A percentile compares a stretch with the other conserved stretches of the same genome.
These are phyloP conservation scores for Brachypodius melanocephalos DNA, from an alignment of 2,113 vertebrate genomes.

Conservation along the genomic window DNA sequence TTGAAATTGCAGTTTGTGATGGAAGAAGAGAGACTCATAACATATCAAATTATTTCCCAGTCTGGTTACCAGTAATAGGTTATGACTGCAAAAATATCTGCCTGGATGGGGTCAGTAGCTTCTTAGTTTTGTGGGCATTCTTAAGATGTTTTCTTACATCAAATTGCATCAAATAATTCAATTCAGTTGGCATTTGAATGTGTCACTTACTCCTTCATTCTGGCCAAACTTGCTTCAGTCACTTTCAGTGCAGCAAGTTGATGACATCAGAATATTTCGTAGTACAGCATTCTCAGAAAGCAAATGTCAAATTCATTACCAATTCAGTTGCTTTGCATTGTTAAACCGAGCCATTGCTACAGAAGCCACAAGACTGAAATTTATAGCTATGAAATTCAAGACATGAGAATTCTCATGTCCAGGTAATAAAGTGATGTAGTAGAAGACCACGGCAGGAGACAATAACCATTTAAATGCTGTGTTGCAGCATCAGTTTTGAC, in stretches of 20 bases:
- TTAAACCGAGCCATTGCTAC: neutral
- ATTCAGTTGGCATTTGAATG: neutral
- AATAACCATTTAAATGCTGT: neutral
- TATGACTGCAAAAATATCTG: neutral
- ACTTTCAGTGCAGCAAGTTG: neutral
- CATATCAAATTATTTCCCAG: neutral
- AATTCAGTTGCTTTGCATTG: neutral
- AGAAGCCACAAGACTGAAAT: neutral
- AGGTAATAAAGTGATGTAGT: neutral
- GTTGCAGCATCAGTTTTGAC: neutral
- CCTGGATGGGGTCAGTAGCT: neutral
- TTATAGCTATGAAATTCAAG: neutral
- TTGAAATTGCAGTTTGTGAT: neutral
- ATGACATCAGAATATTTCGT: neutral
- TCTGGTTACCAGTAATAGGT: neutral
- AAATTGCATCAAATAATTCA: neutral
- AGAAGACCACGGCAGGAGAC: neutral
- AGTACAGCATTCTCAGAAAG: neutral
- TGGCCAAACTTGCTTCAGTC: neutral
- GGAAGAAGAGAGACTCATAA: neutral
- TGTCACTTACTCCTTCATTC: neutral
- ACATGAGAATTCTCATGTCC: neutral
- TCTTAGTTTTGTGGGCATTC: neutral
- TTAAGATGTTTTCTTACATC: neutral
- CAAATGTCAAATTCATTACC: slow-evolving; percentile 9